These are phyloP conservation scores for Malacoraja senta DNA, from an alignment of 2,797 vertebrate genomes.

Conservation along the genomic window DNA sequence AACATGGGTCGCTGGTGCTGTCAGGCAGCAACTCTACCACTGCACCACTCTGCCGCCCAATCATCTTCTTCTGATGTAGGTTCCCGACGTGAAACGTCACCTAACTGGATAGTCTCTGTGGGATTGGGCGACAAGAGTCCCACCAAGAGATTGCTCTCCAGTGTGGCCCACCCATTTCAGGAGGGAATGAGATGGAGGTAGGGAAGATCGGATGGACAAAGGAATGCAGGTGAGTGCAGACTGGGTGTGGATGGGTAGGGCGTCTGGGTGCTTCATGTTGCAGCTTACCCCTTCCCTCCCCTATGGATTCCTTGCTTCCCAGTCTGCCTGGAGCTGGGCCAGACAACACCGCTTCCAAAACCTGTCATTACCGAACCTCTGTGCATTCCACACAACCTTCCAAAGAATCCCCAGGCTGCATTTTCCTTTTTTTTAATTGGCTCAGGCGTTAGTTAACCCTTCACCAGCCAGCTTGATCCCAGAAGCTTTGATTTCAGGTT, in stretches of 20 bases:
- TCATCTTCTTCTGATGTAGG: too few species aligned
- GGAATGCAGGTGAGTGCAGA: not conserved
- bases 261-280: not conserved
- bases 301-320: not conserved
- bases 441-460: not conserved
- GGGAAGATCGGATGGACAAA: too few species aligned
- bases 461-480: not conserved
- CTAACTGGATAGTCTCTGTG: too few species aligned
- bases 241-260: not conserved
- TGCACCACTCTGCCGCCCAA: too few species aligned
- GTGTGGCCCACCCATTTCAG: too few species aligned
- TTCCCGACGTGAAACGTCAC: too few species aligned
- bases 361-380: not conserved
- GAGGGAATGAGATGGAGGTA: too few species aligned
- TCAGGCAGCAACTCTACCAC: too few species aligned
- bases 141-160: too few species aligned
- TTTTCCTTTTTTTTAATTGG: not conserved
- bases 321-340: not conserved
- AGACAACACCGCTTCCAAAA: not conserved
- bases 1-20: too few species aligned
- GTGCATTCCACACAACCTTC: not conserved
- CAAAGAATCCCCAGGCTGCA: not conserved
- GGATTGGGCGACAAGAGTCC: too few species aligned
- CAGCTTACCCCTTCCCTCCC: not conserved
- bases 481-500: not conserved